phyloP scores from a whole-genome alignment of 2,113 vertebrate species.

The Thymallus thymallus region DNA sequence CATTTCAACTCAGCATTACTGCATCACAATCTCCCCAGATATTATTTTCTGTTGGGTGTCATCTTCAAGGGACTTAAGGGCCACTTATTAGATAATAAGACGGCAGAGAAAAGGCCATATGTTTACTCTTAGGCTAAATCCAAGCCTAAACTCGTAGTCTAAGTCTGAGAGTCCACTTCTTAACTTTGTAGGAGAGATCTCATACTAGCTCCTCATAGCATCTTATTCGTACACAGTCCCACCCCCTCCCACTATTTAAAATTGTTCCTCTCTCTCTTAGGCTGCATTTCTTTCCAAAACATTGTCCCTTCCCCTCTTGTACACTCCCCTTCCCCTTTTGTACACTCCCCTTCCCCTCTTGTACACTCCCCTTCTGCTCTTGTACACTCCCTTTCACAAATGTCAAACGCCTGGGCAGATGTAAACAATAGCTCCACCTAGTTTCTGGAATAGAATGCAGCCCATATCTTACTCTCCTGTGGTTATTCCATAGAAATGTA shows the following conservation, averaged over 20 bases:
- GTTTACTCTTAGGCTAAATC: slow-evolving; percentile 14
- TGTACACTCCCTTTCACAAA: slow-evolving; percentile 18
- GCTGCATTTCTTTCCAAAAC: slow-evolving; percentile 55
- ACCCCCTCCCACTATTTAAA: slow-evolving; percentile 38
- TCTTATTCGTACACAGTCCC: slow-evolving; percentile 49
- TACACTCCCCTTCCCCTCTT: slow-evolving; percentile 13
- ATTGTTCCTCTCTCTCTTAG: neutral
- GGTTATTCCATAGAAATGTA: no score
- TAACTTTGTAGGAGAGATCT: slow-evolving; percentile 17
- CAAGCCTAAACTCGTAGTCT: neutral
- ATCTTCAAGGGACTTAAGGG: slow-evolving; percentile 56
- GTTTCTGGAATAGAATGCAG: slow-evolving; percentile 64
- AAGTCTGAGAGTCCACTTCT: neutral
- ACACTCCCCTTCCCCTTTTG: neutral
- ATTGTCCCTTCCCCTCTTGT: slow-evolving; percentile 28
- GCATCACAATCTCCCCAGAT: slow-evolving; percentile 70
- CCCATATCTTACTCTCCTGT: slow-evolving; percentile 48
- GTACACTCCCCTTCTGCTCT: slow-evolving; percentile 33
- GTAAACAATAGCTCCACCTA: slow-evolving; percentile 69
- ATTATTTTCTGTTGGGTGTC: slow-evolving; percentile 72
- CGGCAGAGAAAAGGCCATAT: slow-evolving; percentile 35
- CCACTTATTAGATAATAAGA: slow-evolving; percentile 47
- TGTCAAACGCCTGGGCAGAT: slow-evolving; percentile 41
- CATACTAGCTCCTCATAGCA: slow-evolving; percentile 5
- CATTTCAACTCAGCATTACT: slow-evolving; percentile 75